Conservation (phyloP, 2,797 vertebrate species). For the Cetoscarus ocellatus region DNA sequence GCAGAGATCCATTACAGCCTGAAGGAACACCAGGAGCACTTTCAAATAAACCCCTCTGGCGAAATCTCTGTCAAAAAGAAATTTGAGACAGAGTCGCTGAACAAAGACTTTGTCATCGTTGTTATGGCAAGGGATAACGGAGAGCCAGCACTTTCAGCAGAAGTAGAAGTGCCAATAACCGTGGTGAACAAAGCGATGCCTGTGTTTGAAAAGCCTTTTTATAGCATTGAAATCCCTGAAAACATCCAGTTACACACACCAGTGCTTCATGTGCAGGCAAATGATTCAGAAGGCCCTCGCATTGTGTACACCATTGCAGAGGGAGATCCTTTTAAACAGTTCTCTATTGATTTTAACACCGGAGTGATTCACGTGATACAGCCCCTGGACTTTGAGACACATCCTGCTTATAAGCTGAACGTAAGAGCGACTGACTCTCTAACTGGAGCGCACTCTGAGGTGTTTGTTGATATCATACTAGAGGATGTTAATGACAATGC, state of each 20-base stretch:
- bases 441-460: slow-evolving; percentile 92
- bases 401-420: slow-evolving; percentile 96
- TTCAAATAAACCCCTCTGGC: slow-evolving; percentile 89
- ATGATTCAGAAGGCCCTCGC: slow-evolving; percentile 94
- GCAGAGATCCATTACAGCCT: slow-evolving; percentile 91
- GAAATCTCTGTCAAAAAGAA: slow-evolving; percentile 91
- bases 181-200: slow-evolving; percentile 97
- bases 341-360: slow-evolving; percentile 96
- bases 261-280: slow-evolving; percentile 94
- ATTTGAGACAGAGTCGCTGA: slow-evolving; percentile 90
- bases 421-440: slow-evolving; percentile 94
- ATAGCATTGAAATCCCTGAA: slow-evolving; percentile 95
- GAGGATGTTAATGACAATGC: slow-evolving; percentile 96
- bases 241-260: slow-evolving; percentile 92
- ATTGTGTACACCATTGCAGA: slow-evolving; percentile 96
- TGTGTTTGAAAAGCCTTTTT: slow-evolving; percentile 97
- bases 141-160: slow-evolving; percentile 89
- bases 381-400: slow-evolving; percentile 94
- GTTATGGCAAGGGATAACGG: slow-evolving; percentile 93
- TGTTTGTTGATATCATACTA: slow-evolving; percentile 95
- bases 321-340: slow-evolving; percentile 96
- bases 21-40: slow-evolving; percentile 90
- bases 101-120: slow-evolving; percentile 90
- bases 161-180: slow-evolving; percentile 89
- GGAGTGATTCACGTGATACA: slow-evolving; percentile 93